These are phyloP conservation scores for Steromphala cineraria DNA, from an alignment of 2,888 invertebrate species.

Conservation along the genomic window DNA sequence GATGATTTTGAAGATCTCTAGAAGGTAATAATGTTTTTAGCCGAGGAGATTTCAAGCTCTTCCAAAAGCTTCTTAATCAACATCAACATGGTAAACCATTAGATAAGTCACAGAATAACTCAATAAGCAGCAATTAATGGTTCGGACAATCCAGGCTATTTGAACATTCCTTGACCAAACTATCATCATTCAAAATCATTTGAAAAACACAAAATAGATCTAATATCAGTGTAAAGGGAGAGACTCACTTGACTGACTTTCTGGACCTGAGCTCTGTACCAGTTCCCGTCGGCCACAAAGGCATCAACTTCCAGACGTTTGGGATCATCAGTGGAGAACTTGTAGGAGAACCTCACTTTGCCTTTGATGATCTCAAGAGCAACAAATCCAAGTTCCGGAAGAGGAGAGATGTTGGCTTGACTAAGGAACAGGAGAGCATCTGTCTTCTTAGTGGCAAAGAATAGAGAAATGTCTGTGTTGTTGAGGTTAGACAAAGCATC, in stretches of 20 bases:
- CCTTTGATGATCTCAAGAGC: slow-evolving; percentile 92
- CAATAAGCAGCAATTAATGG: no score
- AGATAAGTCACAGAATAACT: no score
- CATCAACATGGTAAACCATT: no score
- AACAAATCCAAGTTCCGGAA: slow-evolving; percentile 81
- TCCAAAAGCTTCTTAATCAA: no score
- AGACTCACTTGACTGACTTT: slow-evolving; percentile 61
- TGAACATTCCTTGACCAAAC: neutral
- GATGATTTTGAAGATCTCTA: no score
- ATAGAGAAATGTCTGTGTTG: slow-evolving; percentile 92
- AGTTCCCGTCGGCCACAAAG: slow-evolving; percentile 88
- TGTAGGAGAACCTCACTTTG: slow-evolving; percentile 89
- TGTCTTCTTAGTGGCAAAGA: slow-evolving; percentile 90
- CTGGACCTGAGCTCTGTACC: slow-evolving; percentile 86
- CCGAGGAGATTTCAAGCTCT: no score
- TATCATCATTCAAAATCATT: neutral
- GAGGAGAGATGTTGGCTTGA: slow-evolving; percentile 85
- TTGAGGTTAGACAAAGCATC: slow-evolving; percentile 86
- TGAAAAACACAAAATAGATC: neutral
- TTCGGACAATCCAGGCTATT: neutral
- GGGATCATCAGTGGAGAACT: slow-evolving; percentile 83
- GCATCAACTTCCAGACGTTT: slow-evolving; percentile 83
- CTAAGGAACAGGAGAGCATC: slow-evolving; percentile 93
- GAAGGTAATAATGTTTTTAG: no score
- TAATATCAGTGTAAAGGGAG: no score